These are phyloP conservation scores for Sturmia bella DNA, from an alignment of 2,888 invertebrate species.

Conservation along the genomic window DNA sequence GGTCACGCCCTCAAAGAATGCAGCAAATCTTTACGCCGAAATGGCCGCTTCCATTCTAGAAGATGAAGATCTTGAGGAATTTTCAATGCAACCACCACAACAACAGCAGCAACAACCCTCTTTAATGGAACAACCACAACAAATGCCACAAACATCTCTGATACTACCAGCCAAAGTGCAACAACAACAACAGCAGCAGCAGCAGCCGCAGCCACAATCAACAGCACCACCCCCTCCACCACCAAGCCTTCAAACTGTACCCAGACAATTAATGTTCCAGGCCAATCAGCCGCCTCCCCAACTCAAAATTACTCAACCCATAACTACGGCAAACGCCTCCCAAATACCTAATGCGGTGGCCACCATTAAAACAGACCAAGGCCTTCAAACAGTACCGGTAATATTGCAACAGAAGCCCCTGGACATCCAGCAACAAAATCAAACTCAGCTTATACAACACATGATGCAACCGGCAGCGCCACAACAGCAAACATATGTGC, in stretches of 20 bases:
- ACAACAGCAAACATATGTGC: constrained; percentile 77
- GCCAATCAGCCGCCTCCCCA: constrained; percentile 76
- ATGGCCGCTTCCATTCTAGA: constrained; percentile 92
- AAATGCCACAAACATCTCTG: constrained; percentile 68
- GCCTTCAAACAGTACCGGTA: constrained; percentile 81
- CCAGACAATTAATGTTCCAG: constrained; percentile 79
- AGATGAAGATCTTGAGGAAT: constrained; percentile 86
- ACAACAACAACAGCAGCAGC: constrained; percentile 66
- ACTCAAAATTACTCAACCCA: constrained; percentile 72
- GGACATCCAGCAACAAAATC: constrained; percentile 74
- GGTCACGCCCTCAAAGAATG: constrained; percentile 86
- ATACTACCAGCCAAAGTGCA: constrained; percentile 53
- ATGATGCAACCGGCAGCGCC: constrained; percentile 68
- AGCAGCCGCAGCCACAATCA: constrained; percentile 69
- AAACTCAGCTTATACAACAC: constrained; percentile 79
- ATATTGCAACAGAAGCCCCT: constrained; percentile 78
- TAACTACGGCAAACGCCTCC: constrained; percentile 27
- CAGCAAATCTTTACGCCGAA: constrained; percentile 92
- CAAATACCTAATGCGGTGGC: constrained; percentile 78
- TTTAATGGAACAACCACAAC: constrained; percentile 62
- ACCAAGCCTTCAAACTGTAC: constrained; percentile 75
- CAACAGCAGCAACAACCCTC: constrained; percentile 63
- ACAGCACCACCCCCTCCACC: constrained; percentile 72
- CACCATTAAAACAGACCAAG: constrained; percentile 81
- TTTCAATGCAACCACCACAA: constrained; percentile 71